A percentile compares a stretch with the other conserved stretches of the same genome.
Evolutionary conservation across 2,797 vertebrate species (phyloP).

Genomic region (Argya squamiceps): DNA sequence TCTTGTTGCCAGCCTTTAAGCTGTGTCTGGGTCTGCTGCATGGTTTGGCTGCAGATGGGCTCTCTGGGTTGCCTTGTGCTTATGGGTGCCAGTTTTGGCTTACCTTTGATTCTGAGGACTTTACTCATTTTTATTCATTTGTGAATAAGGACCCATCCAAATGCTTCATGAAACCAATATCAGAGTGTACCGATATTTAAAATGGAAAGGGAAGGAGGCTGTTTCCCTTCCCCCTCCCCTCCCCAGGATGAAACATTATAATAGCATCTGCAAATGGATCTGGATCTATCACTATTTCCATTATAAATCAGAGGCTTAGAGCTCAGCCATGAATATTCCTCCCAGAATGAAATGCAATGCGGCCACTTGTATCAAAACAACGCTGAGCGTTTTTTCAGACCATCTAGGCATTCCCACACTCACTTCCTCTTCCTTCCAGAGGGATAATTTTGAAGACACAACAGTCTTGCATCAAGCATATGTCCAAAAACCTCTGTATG

Average conservation of each 20-base stretch:
- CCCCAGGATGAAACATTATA: constrained; percentile 65
- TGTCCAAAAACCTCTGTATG: neutral
- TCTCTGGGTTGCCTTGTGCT: constrained; percentile 84
- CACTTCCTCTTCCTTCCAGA: neutral
- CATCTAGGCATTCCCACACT: constrained; percentile 21
- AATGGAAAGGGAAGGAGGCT: constrained; percentile 61
- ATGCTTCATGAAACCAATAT: constrained; percentile 78
- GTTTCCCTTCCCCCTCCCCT: constrained; percentile 29
- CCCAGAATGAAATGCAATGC: constrained; percentile 32
- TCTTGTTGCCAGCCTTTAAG: constrained; percentile 84
- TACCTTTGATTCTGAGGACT: constrained; percentile 84
- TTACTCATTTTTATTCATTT: constrained; percentile 87
- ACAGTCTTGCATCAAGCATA: neutral
- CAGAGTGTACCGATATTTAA: constrained; percentile 73
- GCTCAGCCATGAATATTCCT: constrained; percentile 61
- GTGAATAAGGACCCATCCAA: constrained; percentile 80
- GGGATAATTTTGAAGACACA: neutral
- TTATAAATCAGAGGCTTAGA: constrained; percentile 63
- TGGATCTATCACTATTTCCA: constrained; percentile 71
- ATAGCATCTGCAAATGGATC: constrained; percentile 68
- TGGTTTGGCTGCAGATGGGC: constrained; percentile 85
- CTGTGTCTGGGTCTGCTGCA: constrained; percentile 85
- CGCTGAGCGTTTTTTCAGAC: neutral
- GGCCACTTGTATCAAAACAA: constrained; percentile 10
- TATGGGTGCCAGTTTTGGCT: constrained; percentile 84